Base-by-base conservation (phyloP, 2,888 invertebrate species). In the Synanthedon myopaeformis region DNA sequence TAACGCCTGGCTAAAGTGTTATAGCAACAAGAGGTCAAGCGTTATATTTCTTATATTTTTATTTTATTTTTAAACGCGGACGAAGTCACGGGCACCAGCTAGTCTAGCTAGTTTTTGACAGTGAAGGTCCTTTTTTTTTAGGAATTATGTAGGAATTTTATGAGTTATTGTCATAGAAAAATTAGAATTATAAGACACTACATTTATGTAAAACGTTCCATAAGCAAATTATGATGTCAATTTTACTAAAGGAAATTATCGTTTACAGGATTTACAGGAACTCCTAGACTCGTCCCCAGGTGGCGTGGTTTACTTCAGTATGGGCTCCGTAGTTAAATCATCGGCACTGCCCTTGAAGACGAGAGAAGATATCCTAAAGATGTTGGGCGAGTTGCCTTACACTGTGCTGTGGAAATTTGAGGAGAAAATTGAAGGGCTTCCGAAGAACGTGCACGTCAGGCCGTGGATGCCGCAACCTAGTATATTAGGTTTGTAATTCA, bases 401-500 rank as follows among this genome's bases (percentile, higher is more conserved):
- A 80, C 81, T 0, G 83, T 89, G 23, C 67, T 89, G 4, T 89
- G 89, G 89, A 89, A 89, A 64, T 89, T 82, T 52, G 75, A 74
- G 5, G 58, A 74, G 0, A 54, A 60, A 2, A 52, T 87, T 1
- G 62, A 71, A 0, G 71, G 67, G 1, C 60, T 82, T 13, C 85
- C 89, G 0, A 66, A 71, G 53, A 88, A 89, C 52, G 74, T 90
- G 0, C 80, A 84, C 53, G 65, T 87, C 2, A 66, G 73, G 17
- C 62, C 80, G 1, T 90, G 90, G 90, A 67, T 89, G 63, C 89
- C 89, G 0, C 90, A 90, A 58, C 66, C 82, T 12, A 86, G 89
- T 59, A 73, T 90, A 42, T 66, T 90, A 10, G 83, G 89, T 89
- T 58, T 8, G 23, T 49, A 5, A 51, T 6, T 23, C 5, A 10